Evolutionary conservation across 2,113 vertebrate species (phyloP).

Genomic region (Phalacrocorax aristotelis): DNA sequence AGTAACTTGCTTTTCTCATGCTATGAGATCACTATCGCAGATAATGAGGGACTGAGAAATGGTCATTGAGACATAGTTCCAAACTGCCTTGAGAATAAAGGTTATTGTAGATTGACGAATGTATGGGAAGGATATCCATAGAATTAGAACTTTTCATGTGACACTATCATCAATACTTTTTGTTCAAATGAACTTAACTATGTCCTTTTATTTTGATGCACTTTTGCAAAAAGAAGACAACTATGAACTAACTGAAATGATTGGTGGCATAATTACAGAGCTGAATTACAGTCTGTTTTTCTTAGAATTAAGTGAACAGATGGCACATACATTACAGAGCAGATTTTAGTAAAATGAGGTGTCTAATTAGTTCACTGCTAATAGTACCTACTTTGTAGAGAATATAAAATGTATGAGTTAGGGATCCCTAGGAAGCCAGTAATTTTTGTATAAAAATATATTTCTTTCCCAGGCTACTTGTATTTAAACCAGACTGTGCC

Average conservation of each 20-base stretch:
- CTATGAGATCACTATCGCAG: not conserved
- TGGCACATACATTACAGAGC: constrained; percentile 12
- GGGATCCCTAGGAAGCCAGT: not conserved
- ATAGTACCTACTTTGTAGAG: not conserved
- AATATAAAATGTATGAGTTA: not conserved
- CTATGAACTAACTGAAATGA: not conserved
- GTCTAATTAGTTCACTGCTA: constrained; percentile 1
- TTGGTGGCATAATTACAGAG: not conserved
- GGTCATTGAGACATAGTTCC: not conserved
- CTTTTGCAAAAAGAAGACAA: not conserved
- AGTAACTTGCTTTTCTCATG: not conserved
- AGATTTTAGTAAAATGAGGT: constrained; percentile 31
- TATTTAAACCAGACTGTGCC: not conserved
- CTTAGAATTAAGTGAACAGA: constrained; percentile 9
- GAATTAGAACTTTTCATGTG: not conserved
- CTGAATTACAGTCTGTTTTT: constrained; percentile 21
- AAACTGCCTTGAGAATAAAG: not conserved
- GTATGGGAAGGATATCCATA: not conserved
- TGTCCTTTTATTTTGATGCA: not conserved
- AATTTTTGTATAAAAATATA: not conserved
- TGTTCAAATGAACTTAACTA: not conserved
- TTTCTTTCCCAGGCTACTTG: not conserved
- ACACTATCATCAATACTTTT: not conserved
- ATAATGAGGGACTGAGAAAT: not conserved
- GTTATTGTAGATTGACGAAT: not conserved